phyloP scores from a whole-genome alignment of 2,888 invertebrate species.

The Anodontia alba region DNA sequence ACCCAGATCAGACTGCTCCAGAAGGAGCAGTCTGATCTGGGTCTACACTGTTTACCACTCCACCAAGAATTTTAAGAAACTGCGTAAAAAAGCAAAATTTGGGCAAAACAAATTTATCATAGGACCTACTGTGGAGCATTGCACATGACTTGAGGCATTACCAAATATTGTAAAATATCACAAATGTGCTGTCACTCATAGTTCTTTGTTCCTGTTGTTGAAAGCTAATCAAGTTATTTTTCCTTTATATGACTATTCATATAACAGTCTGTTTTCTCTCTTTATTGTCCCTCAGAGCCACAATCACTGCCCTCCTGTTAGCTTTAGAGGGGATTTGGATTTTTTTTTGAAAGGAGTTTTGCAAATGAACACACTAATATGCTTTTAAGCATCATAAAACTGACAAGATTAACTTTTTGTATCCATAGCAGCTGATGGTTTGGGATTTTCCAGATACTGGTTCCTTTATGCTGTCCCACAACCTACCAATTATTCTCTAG shows the following conservation, averaged over 20 bases:
- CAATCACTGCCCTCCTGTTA: background rate
- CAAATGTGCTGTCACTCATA: too few species aligned
- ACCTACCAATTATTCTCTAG: background rate
- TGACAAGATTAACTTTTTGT: background rate
- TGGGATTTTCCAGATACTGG: background rate
- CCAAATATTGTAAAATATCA: too few species aligned
- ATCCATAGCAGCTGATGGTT: background rate
- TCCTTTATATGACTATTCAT: background rate
- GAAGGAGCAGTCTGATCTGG: too few species aligned
- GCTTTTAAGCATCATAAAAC: constrained; percentile 2
- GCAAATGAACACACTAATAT: constrained; percentile 1
- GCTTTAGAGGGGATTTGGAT: background rate
- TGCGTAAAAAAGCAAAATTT: too few species aligned
- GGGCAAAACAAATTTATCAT: too few species aligned
- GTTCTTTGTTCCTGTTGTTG: too few species aligned
- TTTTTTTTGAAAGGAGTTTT: background rate
- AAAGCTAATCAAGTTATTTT: background rate
- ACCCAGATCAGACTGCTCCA: too few species aligned
- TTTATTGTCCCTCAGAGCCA: background rate
- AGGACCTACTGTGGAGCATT: too few species aligned
- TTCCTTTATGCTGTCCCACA: background rate
- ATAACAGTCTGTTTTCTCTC: background rate
- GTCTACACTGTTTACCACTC: too few species aligned
- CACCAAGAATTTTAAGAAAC: too few species aligned
- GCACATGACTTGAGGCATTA: too few species aligned